phyloP scores from a whole-genome alignment of 1,140 invertebrate species.

The Panulirus ornatus region DNA sequence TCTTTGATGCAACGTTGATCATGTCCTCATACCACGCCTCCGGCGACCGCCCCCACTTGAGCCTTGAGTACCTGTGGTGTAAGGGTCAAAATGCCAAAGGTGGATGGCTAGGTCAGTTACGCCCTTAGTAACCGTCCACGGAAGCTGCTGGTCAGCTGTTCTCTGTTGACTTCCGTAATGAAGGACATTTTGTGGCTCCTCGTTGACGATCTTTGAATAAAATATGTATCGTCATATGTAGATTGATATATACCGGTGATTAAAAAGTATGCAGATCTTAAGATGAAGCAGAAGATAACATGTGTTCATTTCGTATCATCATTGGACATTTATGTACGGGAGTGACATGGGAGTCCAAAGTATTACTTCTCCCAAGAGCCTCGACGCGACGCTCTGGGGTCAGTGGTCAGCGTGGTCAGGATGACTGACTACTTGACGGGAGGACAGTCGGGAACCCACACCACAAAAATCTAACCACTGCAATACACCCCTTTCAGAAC shows the following conservation, averaged over 20 bases:
- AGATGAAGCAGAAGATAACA: too few species aligned
- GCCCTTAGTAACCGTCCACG: not conserved
- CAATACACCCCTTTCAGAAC: too few species aligned
- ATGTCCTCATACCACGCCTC: not conserved
- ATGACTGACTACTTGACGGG: constrained; percentile 47
- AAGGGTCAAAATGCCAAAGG: not conserved
- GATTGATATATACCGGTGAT: too few species aligned
- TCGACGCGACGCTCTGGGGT: not conserved
- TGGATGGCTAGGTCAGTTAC: not conserved
- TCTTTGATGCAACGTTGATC: constrained; percentile 55
- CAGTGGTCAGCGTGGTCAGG: constrained; percentile 35
- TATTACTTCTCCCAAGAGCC: constrained; percentile 11
- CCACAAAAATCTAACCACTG: too few species aligned
- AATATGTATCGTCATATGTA: too few species aligned
- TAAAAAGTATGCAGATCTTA: too few species aligned
- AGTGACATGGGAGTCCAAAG: not conserved
- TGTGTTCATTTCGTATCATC: not conserved
- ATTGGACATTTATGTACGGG: not conserved
- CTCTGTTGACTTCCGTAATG: not conserved
- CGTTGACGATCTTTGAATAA: too few species aligned
- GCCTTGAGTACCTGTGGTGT: not conserved
- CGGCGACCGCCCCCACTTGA: not conserved
- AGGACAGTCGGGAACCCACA: too few species aligned
- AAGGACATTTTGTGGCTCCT: not conserved
- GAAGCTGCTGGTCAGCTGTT: constrained; percentile 50